These are phyloP conservation scores for Melolontha melolontha DNA, from an alignment of 2,888 invertebrate species.

Conservation along the genomic window DNA sequence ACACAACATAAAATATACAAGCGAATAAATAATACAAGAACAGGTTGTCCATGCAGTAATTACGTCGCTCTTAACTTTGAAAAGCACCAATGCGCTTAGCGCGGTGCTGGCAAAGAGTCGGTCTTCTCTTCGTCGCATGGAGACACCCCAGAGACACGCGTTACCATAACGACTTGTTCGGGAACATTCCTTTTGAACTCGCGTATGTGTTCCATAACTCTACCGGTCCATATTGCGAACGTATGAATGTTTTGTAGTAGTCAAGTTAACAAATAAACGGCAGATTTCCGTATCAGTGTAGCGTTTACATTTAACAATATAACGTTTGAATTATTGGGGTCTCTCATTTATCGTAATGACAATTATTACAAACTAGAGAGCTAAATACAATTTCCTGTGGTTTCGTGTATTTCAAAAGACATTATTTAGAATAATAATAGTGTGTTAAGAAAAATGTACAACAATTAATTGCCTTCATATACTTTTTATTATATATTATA, in stretches of 20 bases:
- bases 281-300: constrained; percentile 19
- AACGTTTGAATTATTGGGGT: constrained; percentile 23
- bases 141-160: constrained; percentile 50
- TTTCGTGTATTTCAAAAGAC: background rate
- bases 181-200: constrained; percentile 46
- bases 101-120: constrained; percentile 39
- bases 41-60: constrained; percentile 30
- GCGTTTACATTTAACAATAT: background rate
- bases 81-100: constrained; percentile 23
- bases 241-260: constrained; percentile 23
- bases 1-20: constrained; percentile 8
- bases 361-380: background rate
- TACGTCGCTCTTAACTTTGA: constrained; percentile 32
- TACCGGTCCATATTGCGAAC: constrained; percentile 47
- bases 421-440: background rate
- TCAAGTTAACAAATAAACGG: constrained; percentile 22
- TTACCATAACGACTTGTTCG: constrained; percentile 54
- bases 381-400: background rate
- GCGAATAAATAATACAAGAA: constrained; percentile 13
- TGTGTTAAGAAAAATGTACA: background rate
- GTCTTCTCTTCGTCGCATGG: constrained; percentile 45
- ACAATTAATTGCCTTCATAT: too few relatives aligned
- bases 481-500: too few relatives aligned
- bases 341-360: background rate
- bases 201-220: constrained; percentile 20